Base-by-base conservation (phyloP, 2,888 invertebrate species). In the Drosophila nigritarsus region DNA sequence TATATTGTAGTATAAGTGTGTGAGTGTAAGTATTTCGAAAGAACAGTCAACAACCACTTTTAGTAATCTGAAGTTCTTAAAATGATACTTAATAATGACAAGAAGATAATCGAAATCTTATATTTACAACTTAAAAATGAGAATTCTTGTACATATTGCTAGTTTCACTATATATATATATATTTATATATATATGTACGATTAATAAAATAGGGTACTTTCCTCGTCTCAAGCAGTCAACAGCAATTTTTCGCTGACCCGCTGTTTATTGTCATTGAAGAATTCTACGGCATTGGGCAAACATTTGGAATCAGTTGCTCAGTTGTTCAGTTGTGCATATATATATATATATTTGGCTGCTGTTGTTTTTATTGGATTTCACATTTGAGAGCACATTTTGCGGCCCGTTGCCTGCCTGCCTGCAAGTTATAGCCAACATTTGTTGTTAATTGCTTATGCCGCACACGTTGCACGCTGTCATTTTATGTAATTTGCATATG, bases 371-470 rank as follows among this genome's bases (percentile, higher is more conserved):
- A 69, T 77, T 77, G 68, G 66, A 68, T 61, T 75, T 30, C 54
- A 60, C 56, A 71, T 62, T 58, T 50, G 62, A 51, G 53, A 61
- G 66, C 65, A 65, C 34, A 54, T 65, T 62, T 66, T 60, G 51
- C 34, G 15, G 50, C 50, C 60, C 30, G 56, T 49, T 48, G 48
- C 15, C 45, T 50, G 73, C 11, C 34, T 36, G n/a, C 15, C 75
- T 80, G 80, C 76, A 80, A 75, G 80, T 68, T 80, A 78, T 75
- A 45, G 50, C 67, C 62, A 55, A 27, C 36, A 71, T 78, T 81
- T 69, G 82, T 55, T 84, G 82, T 89, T 89, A 85, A 85, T 85
- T 85, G 88, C 71, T 82, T 75, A 87, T 87, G 90, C 85, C 77
- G 68, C 69, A 75, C 73, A 74, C 79, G 82, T 83, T 73, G 62